Base-by-base conservation (phyloP, 2,113 vertebrate species). In the Esox niger region DNA sequence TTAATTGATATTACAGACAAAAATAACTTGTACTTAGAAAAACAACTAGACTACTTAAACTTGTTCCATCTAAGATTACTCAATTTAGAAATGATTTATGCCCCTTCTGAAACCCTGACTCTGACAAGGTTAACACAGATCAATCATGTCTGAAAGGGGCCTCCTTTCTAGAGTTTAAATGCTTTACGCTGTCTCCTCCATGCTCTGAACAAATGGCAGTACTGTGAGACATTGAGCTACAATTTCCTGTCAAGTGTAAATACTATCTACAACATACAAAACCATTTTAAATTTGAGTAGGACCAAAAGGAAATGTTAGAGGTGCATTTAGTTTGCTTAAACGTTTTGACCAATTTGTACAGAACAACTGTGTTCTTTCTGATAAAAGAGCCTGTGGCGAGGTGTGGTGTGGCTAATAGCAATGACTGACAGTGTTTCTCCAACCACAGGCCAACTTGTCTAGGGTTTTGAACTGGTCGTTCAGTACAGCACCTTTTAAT, bases 91-190 rank as follows among this genome's bases (percentile, higher is more conserved):
- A 69, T 78, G 66, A 84, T 86, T 82, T 69, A 80, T 72, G 49
- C 61, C 60, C 70, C 11, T 35, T 75, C 77, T 74, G 75, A 82
- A 87, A 85, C 77, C 82, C 68, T 74, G 21, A 25, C 62, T 79
- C 55, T 82, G 84, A 85, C 76, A 66, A 61, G 79, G 78, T 81
- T 72, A 79, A 79, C 70, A 74, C 60, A 62, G 75, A 88, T 88
- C 85, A 81, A 70, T 88, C 86, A 87, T 47, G 49, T 57, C 66
- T 71, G 63, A 78, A 43, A 65, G 67, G 71, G 63, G 68, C 70
- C 43, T 60, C 54, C n/a, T 52, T 69, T 56, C 43, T 63, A 58
- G n/a, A 61, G 65, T 56, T 30, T 63, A 62, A 20, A 61, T 62
- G 55, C 73, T 54, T 31, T 49, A 35, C 57, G 73, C 64, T 70